phyloP scores from a whole-genome alignment of 2,797 vertebrate species.

The Philypnodon macrostomus region DNA sequence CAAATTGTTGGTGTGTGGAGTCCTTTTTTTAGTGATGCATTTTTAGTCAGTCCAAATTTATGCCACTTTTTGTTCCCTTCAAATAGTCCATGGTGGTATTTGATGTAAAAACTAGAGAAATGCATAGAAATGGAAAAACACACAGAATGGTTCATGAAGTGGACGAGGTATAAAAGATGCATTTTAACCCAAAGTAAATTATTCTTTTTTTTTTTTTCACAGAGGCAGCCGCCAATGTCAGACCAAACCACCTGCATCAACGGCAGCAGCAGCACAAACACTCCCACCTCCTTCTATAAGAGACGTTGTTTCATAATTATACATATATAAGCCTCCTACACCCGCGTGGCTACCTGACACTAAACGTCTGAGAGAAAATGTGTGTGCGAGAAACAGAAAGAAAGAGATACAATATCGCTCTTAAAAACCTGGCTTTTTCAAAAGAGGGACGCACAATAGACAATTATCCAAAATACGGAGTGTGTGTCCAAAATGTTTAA shows the following conservation, averaged over 20 bases:
- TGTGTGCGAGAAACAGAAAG: slow-evolving; percentile 60
- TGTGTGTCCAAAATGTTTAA: slow-evolving; percentile 50
- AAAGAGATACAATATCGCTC: slow-evolving; percentile 7
- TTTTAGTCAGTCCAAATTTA: too few species aligned
- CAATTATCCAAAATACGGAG: slow-evolving; percentile 57
- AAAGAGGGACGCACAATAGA: slow-evolving; percentile 22
- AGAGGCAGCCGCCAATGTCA: slow-evolving; percentile 52
- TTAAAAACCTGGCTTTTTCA: slow-evolving; percentile 62
- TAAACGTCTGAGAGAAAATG: slow-evolving; percentile 32
- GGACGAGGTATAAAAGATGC: slow-evolving; percentile 3
- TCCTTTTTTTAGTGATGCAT: too few species aligned
- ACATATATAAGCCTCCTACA: slow-evolving; percentile 60
- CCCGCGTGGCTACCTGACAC: slow-evolving; percentile 68
- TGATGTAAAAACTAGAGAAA: too few species aligned
- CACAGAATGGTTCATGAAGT: too few species aligned
- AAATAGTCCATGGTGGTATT: too few species aligned
- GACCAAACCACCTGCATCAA: slow-evolving; percentile 42
- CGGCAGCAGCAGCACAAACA: too few species aligned
- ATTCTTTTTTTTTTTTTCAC: slow-evolving; percentile 51
- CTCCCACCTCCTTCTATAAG: slow-evolving; percentile 67
- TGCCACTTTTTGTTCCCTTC: too few species aligned
- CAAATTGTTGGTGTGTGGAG: too few species aligned
- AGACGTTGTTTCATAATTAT: slow-evolving; percentile 68
- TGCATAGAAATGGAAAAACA: too few species aligned
- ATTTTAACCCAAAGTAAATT: slow-evolving; percentile 14